Percentiles rank a stretch among this genome's conserved stretches.
Conservation (phyloP, 2,113 vertebrate species). For the Euleptes europaea region DNA sequence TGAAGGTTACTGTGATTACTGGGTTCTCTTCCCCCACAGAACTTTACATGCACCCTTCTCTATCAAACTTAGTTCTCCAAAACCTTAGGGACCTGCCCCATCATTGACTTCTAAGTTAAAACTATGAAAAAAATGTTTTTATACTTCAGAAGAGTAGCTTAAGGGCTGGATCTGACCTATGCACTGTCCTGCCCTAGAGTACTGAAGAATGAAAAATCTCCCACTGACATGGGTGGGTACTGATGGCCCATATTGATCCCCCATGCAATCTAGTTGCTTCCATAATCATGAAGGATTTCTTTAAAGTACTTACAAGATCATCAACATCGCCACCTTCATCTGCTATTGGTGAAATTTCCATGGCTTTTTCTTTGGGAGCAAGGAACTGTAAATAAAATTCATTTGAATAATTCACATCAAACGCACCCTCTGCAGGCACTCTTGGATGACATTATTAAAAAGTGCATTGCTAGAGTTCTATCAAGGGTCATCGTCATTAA, state of each 20-base stretch:
- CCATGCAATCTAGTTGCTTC: conserved; percentile 3
- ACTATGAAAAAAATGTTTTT: too few species aligned
- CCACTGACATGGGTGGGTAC: background rate
- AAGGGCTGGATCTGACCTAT: background rate
- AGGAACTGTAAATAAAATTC: conserved; percentile 81
- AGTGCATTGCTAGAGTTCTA: background rate
- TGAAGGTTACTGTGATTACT: too few species aligned
- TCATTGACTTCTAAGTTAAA: too few species aligned
- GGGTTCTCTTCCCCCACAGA: too few species aligned
- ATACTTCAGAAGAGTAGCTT: background rate
- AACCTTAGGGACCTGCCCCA: too few species aligned
- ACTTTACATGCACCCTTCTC: too few species aligned
- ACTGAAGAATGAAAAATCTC: background rate
- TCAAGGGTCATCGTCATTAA: background rate
- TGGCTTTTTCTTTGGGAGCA: conserved; percentile 73
- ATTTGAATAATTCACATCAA: conserved; percentile 1
- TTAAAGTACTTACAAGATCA: conserved; percentile 84
- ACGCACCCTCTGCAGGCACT: background rate
- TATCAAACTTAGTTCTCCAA: too few species aligned
- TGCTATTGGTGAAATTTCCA: conserved; percentile 52
- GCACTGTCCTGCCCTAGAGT: background rate
- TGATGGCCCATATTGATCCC: background rate
- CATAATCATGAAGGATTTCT: conserved; percentile 1
- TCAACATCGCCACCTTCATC: conserved; percentile 90
- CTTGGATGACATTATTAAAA: background rate